These are phyloP conservation scores for Sebastolobus alascanus DNA, from an alignment of 2,797 vertebrate species.

Conservation along the genomic window DNA sequence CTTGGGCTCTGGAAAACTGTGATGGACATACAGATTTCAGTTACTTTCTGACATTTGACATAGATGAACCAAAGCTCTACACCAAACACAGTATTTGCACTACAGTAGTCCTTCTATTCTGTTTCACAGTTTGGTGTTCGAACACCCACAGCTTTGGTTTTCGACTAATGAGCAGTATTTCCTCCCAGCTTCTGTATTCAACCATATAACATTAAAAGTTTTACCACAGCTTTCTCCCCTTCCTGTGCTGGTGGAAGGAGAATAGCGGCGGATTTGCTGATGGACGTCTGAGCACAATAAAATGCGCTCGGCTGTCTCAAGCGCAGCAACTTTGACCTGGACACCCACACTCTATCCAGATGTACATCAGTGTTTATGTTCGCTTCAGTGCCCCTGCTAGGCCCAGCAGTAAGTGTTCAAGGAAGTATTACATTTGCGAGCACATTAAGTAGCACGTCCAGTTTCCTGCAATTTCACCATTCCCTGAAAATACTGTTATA, in stretches of 20 bases:
- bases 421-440: constrained; percentile 86
- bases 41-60: neutral
- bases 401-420: constrained; percentile 72
- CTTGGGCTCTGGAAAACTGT: neutral
- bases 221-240: constrained; percentile 44
- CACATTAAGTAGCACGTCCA: constrained; percentile 85
- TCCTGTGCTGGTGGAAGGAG: constrained; percentile 25
- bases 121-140: constrained; percentile 35
- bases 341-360: constrained; percentile 80
- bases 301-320: constrained; percentile 70
- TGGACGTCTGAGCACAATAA: constrained; percentile 69
- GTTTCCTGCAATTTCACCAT: constrained; percentile 84
- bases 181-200: constrained; percentile 43
- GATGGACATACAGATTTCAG: neutral
- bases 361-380: constrained; percentile 79
- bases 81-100: neutral
- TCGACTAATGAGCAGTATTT: constrained; percentile 55
- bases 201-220: constrained; percentile 35
- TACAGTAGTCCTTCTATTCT: constrained; percentile 7
- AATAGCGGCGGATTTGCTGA: constrained; percentile 49
- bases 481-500: constrained; percentile 78
- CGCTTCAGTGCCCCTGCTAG: constrained; percentile 68
- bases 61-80: neutral
- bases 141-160: constrained; percentile 57
- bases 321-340: constrained; percentile 71